A percentile compares a stretch with the other conserved stretches of the same genome.
phyloP scores from a whole-genome alignment of 2,888 invertebrate genomes.

The Platerodrilus igneus region DNA sequence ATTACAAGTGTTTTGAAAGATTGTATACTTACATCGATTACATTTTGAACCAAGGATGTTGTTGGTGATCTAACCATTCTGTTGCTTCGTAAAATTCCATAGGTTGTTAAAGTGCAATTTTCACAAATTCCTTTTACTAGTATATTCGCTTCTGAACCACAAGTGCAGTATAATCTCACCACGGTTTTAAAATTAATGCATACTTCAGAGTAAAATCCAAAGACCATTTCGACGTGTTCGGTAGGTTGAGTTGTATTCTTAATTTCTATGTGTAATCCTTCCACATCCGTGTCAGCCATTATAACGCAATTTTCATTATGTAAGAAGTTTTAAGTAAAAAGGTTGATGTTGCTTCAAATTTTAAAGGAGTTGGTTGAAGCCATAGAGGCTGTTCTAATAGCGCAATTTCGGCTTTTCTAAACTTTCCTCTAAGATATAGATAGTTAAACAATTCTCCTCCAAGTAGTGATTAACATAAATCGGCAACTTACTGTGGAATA shows the following conservation, averaged over 20 bases:
- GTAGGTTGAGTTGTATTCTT: too few relatives aligned
- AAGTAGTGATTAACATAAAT: conserved; percentile 39
- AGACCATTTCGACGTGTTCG: too few relatives aligned
- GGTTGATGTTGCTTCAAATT: conserved; percentile 26
- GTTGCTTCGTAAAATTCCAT: conserved; percentile 28
- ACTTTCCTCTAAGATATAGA: conserved; percentile 37
- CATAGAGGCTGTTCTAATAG: conserved; percentile 34
- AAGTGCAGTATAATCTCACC: conserved; percentile 29
- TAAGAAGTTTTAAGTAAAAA: conserved; percentile 27
- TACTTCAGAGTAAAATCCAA: too few relatives aligned
- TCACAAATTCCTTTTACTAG: conserved; percentile 36
- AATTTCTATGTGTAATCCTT: too few relatives aligned
- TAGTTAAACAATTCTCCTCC: conserved; percentile 40
- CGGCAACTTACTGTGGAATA: conserved; percentile 35
- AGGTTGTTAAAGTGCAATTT: conserved; percentile 40
- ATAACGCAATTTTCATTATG: conserved; percentile 27
- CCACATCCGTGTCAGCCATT: too few relatives aligned
- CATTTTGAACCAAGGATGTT: too few relatives aligned
- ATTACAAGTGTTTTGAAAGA: too few relatives aligned
- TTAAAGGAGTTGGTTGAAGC: conserved; percentile 40
- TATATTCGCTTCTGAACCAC: conserved; percentile 24
- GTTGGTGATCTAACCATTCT: too few relatives aligned
- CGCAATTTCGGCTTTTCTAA: conserved; percentile 34
- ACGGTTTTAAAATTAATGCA: conserved; percentile 3
- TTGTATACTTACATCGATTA: too few relatives aligned